phyloP scores from a whole-genome alignment of 2,797 vertebrate species.

The Heterohyrax brucei region DNA sequence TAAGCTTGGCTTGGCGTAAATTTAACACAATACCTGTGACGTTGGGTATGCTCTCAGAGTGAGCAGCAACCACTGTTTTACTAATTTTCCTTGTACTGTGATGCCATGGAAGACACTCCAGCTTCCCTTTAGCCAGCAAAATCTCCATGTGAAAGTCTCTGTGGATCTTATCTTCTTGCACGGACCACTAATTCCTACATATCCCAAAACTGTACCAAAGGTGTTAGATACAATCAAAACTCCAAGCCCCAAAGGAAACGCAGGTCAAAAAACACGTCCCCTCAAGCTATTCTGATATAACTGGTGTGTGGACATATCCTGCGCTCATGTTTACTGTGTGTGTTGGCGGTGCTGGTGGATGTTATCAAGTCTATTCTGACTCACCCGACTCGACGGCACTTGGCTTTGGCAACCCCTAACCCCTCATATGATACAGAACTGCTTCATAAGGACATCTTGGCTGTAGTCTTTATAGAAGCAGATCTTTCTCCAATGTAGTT shows the following conservation, averaged over 20 bases:
- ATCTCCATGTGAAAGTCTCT: background rate
- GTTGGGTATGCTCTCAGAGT: background rate
- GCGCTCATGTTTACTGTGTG: background rate
- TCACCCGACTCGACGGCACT: no score
- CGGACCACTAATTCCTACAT: background rate
- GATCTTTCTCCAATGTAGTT: no score
- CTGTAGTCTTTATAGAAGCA: no score
- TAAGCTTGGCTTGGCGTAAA: background rate
- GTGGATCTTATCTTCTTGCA: background rate
- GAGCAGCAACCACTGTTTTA: background rate
- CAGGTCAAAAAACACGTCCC: background rate
- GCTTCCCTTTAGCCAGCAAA: conserved; percentile 6
- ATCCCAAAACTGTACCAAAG: background rate
- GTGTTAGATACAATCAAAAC: background rate
- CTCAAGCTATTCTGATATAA: background rate
- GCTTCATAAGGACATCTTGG: no score
- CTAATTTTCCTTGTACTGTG: background rate
- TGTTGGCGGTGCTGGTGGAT: no score
- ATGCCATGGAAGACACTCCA: background rate
- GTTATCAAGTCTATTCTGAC: no score
- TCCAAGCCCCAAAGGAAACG: background rate
- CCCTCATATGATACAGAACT: no score
- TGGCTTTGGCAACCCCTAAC: no score
- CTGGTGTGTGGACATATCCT: background rate
- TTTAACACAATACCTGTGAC: background rate